Evolutionary conservation across 2,113 vertebrate species (phyloP).

Genomic region (Mandrillus leucophaeus): DNA sequence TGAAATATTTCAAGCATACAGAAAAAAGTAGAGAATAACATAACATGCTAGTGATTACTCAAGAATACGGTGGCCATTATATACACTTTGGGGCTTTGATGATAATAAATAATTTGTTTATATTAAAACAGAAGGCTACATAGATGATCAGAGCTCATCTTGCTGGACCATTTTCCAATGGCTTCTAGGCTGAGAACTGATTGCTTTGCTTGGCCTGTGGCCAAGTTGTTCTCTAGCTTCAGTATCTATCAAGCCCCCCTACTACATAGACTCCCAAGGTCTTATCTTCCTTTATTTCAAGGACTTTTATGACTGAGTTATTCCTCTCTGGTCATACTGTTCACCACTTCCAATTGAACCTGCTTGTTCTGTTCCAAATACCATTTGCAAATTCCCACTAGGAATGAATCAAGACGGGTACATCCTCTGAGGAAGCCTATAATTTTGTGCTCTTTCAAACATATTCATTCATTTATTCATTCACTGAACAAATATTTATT

Average conservation of each 20-base stretch:
- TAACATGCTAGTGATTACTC: background rate
- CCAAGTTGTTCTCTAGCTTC: background rate
- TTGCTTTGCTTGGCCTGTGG: background rate
- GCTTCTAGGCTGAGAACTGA: background rate
- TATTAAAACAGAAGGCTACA: background rate
- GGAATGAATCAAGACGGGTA: background rate
- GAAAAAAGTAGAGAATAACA: background rate
- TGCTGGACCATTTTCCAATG: background rate
- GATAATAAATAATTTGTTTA: background rate
- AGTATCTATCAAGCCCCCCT: background rate
- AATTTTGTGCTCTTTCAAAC: background rate
- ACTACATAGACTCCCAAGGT: background rate
- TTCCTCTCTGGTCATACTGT: background rate
- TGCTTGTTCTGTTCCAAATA: background rate
- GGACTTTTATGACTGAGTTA: background rate
- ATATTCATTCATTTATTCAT: background rate
- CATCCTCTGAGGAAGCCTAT: background rate
- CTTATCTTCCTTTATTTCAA: background rate
- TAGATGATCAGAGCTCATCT: background rate
- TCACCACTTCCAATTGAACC: background rate
- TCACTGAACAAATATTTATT: background rate
- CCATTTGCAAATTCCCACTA: background rate
- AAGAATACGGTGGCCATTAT: background rate
- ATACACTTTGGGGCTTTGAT: background rate
- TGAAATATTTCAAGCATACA: background rate